phyloP scores from a whole-genome alignment of 2,113 vertebrate genomes.

The Calypte anna region DNA sequence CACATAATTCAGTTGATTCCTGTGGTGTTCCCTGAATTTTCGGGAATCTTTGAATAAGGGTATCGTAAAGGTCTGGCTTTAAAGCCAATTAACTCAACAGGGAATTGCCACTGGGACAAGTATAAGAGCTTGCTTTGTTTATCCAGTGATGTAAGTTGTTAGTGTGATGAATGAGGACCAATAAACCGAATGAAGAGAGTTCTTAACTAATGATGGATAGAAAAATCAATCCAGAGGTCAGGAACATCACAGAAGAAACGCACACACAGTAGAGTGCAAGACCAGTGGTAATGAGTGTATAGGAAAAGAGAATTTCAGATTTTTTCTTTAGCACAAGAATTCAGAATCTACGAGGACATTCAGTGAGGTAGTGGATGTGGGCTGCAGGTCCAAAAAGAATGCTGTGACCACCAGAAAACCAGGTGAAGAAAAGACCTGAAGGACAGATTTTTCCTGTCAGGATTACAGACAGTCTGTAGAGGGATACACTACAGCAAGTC shows the following conservation, averaged over 20 bases:
- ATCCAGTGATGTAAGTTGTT: background rate
- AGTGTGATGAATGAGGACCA: background rate
- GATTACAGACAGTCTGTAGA: background rate
- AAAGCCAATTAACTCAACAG: background rate
- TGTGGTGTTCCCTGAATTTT: background rate
- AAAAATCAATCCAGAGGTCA: slow-evolving; percentile 4
- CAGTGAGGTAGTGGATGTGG: background rate
- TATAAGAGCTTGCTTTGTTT: slow-evolving; percentile 10
- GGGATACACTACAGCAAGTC: background rate
- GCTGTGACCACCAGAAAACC: background rate
- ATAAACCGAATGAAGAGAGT: background rate
- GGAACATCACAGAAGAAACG: background rate
- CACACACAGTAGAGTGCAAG: background rate
- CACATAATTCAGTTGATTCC: background rate
- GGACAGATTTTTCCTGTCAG: background rate
- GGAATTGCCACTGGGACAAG: background rate
- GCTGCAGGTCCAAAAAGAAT: background rate
- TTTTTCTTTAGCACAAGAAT: background rate
- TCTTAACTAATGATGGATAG: background rate
- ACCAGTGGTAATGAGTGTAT: background rate
- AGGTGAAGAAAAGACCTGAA: background rate
- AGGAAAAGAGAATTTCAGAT: background rate
- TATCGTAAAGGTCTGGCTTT: background rate
- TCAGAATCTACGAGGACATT: background rate
- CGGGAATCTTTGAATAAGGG: background rate